Evolutionary conservation across 2,888 invertebrate species (phyloP).

Genomic region (Isotomurus palustris): DNA sequence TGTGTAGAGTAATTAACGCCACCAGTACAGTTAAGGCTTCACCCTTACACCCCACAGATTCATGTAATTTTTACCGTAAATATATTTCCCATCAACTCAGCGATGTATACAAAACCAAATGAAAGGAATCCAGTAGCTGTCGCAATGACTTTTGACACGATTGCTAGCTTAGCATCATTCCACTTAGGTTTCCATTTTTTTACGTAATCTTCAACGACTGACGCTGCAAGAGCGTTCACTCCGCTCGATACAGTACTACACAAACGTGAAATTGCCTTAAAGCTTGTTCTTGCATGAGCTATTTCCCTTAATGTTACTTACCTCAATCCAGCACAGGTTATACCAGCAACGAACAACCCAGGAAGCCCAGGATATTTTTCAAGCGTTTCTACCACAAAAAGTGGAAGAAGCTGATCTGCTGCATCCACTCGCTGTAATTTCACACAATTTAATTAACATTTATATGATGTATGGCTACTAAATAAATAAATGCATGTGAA

Average conservation of each 20-base stretch:
- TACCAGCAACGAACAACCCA: constrained; percentile 87
- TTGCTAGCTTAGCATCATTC: constrained; percentile 59
- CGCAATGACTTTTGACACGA: constrained; percentile 62
- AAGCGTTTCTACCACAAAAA: constrained; percentile 81
- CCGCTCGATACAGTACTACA: constrained; percentile 91
- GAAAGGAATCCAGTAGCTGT: constrained; percentile 68
- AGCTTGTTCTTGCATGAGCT: too few relatives aligned
- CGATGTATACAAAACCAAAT: constrained; percentile 76
- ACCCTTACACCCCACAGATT: too few relatives aligned
- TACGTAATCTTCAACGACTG: constrained; percentile 82
- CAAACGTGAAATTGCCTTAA: too few relatives aligned
- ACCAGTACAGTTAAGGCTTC: too few relatives aligned
- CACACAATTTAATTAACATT: too few relatives aligned
- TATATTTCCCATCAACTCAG: constrained; percentile 63
- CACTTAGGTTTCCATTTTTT: constrained; percentile 42
- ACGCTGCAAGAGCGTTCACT: constrained; percentile 84
- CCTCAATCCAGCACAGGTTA: constrained; percentile 44
- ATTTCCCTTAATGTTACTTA: constrained; percentile 10
- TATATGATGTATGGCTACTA: not conserved
- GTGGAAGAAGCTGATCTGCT: constrained; percentile 77
- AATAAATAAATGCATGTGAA: not conserved
- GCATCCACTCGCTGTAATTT: constrained; percentile 59
- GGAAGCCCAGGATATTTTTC: constrained; percentile 72
- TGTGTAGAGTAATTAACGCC: too few relatives aligned
- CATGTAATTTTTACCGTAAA: constrained; percentile 28